Evolutionary conservation across 2,888 invertebrate genomes (phyloP), one percentile per base, ranked within the genome.

Genomic region (Malthinus seriepunctatus): DNA sequence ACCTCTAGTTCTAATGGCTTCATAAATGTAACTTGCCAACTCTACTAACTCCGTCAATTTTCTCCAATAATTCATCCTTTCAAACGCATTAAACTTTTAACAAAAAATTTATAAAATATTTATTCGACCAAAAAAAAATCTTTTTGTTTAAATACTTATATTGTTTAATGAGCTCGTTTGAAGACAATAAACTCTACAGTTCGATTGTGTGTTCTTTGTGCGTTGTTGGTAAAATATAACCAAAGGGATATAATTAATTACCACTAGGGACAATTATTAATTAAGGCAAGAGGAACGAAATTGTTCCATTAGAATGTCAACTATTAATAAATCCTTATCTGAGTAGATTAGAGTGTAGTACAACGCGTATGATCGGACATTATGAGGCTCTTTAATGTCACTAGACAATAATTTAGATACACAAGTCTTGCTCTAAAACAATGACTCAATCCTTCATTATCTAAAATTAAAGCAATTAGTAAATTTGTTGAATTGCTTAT

Each of bases 281-380:
- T 61, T 57, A 52, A 35, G 55, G 47, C 48, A 51, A 38, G 54
- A 52, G 50, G 45, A 56, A 60, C 60, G 60, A 60, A 56, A 56
- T 52, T 60, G 60, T 60, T 60, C 60, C 60, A 60, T 60, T 60
- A 60, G 60, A 60, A 60, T 46, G 60, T 60, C 60, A 56, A 55
- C 60, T 60, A 60, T 56, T 60, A 60, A 60, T 60, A 60, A 56
- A 60, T 56, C 55, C 60, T 50, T 56, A 56, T 60, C 54, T 51
- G 56, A 60, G 60, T 60, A 55, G 55, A 60, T 60, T 55, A 56
- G 55, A 51, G 60, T 56, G 60, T 60, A 60, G 52, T 60, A 56
- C 39, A 38, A 38, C 51, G 56, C 51, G 51, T 56, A 52, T 60
- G 60, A 60, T 60, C 56, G 60, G 60, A 60, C 60, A 56, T 60